Evolutionary conservation across 2,888 invertebrate species (phyloP).

Genomic region (Nysson spinosus): DNA sequence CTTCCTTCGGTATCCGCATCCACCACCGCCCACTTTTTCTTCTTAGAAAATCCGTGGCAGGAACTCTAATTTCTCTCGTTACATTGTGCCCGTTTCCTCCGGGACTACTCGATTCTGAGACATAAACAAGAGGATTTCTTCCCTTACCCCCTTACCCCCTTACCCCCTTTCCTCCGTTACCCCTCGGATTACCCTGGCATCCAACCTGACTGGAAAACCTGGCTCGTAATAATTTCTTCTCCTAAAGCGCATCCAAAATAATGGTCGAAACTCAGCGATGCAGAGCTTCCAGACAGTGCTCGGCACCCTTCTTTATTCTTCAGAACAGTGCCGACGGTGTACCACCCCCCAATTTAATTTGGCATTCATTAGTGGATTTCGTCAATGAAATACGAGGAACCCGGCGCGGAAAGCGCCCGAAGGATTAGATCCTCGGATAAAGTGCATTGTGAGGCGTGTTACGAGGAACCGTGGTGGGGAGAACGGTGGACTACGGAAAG

Average conservation of each 20-base stretch:
- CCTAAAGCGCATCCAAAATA: constrained; percentile 27
- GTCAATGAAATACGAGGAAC: constrained; percentile 27
- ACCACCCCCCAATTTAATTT: constrained; percentile 26
- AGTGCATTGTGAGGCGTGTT: constrained; percentile 12
- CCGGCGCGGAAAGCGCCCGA: constrained; percentile 18
- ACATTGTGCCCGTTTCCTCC: constrained; percentile 30
- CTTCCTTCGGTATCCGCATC: neutral
- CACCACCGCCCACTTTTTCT: neutral
- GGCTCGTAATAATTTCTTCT: constrained; percentile 31
- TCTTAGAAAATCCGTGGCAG: constrained; percentile 23
- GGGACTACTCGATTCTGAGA: constrained; percentile 47
- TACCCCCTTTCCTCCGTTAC: neutral
- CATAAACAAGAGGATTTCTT: constrained; percentile 51
- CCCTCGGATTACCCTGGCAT: too few species aligned
- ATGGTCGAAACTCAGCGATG: constrained; percentile 31
- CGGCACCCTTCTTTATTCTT: constrained; percentile 9
- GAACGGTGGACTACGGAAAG: neutral
- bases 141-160: constrained; percentile 6
- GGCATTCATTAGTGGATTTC: constrained; percentile 41
- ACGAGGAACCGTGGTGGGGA: neutral
- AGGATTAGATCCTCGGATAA: constrained; percentile 21
- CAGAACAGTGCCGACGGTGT: constrained; percentile 9
- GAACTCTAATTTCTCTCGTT: constrained; percentile 49
- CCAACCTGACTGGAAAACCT: neutral
- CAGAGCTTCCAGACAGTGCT: constrained; percentile 6